Conservation (phyloP, 2,797 vertebrate genomes). For the Arrhamphus sclerolepis region DNA sequence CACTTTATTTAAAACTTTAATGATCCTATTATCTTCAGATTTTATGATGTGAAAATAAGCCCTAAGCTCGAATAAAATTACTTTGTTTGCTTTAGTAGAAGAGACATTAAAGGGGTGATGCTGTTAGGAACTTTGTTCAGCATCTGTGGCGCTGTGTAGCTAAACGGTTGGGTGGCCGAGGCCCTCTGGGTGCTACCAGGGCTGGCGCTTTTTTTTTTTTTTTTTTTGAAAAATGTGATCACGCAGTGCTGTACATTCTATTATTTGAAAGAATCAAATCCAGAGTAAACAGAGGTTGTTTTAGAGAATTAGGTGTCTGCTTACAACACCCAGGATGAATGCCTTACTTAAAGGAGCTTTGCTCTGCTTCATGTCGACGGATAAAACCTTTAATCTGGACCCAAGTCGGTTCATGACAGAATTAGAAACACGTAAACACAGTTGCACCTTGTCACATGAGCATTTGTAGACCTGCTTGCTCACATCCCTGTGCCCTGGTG, state of each 20-base stretch:
- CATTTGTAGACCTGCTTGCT: constrained; percentile 26
- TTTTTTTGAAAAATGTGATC: too few species aligned
- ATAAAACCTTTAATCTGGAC: constrained; percentile 54
- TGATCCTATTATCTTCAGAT: too few species aligned
- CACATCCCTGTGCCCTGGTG: constrained; percentile 32
- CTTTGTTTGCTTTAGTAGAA: too few species aligned
- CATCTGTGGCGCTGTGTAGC: too few species aligned
- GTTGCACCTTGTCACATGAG: constrained; percentile 25
- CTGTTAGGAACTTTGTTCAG: too few species aligned
- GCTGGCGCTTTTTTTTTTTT: too few species aligned
- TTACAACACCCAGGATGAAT: constrained; percentile 29
- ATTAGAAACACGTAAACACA: constrained; percentile 47
- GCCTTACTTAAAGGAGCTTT: constrained; percentile 33
- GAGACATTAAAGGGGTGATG: too few species aligned
- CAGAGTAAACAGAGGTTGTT: constrained; percentile 55
- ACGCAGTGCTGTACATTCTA: constrained; percentile 35
- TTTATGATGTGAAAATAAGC: too few species aligned
- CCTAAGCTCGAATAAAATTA: too few species aligned
- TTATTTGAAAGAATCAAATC: constrained; percentile 56
- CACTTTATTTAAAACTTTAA: too few species aligned
- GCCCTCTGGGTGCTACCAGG: too few species aligned
- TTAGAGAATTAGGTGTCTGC: constrained; percentile 48
- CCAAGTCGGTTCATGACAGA: constrained; percentile 31
- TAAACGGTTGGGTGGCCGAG: too few species aligned
- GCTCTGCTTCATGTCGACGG: constrained; percentile 12